Percentiles rank a stretch among this genome's conserved stretches.
Conservation (phyloP, 2,888 invertebrate species). For the Phorcus lineatus region DNA sequence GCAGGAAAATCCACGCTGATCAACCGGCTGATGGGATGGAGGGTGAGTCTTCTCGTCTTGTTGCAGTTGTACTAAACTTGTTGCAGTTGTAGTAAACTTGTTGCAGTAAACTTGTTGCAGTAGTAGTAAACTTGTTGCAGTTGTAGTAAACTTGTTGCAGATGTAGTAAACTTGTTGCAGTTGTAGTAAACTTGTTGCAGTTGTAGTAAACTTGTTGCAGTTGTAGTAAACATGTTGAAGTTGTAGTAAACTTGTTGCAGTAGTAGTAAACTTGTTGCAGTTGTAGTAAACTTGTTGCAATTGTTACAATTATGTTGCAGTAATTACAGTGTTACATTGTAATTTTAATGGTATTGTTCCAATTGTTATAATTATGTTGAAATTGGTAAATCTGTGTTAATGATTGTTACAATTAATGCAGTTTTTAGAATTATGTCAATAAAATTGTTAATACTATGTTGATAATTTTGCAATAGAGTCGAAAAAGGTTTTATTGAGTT, state of each 20-base stretch:
- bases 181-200: neutral
- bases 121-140: neutral
- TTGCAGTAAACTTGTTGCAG: too few species aligned
- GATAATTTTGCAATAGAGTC: neutral
- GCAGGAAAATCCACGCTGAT: slow-evolving; percentile 96
- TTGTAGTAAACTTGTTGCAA: too few species aligned
- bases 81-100: too few species aligned
- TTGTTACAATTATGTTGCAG: neutral
- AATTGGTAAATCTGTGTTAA: neutral
- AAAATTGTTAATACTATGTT: neutral
- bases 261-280: neutral
- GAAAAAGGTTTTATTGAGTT: neutral
- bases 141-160: too few species aligned
- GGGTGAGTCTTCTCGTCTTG: slow-evolving; percentile 52
- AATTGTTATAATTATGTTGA: neutral
- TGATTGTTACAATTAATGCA: neutral
- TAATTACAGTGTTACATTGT: neutral
- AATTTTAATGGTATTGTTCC: neutral
- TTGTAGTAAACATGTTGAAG: neutral
- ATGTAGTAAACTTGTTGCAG: neutral
- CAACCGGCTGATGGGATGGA: slow-evolving; percentile 85
- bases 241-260: neutral
- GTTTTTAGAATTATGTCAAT: neutral
- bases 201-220: too few species aligned
- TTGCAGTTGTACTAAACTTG: too few species aligned